A percentile compares a stretch with the other conserved stretches of the same genome.
Evolutionary conservation across 30 jellyfish, hydroid and myxozoan species (phyloP).

Genomic region (Rhopilema esculentum): DNA sequence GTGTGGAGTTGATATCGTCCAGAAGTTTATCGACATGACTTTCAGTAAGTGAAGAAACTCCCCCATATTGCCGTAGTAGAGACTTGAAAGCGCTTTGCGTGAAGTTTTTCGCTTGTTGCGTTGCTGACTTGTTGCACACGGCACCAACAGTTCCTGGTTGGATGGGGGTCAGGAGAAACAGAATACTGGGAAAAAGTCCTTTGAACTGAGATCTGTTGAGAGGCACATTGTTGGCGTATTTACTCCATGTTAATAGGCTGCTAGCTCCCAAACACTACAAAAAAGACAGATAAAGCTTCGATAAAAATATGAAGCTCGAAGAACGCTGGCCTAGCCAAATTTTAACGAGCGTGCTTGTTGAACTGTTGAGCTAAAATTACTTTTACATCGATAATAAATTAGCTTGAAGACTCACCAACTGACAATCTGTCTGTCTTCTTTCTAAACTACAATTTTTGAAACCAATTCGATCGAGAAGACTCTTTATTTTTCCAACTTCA

Average conservation of each 20-base stretch:
- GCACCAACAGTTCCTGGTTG: constrained; percentile 71
- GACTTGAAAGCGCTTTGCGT: constrained; percentile 51
- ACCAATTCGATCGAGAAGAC: constrained; percentile 28
- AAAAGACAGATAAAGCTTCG: neutral
- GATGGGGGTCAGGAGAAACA: constrained; percentile 66
- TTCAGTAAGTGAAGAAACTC: constrained; percentile 32
- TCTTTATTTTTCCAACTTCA: constrained; percentile 5
- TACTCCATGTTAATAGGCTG: constrained; percentile 51
- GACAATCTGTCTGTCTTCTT: constrained; percentile 8
- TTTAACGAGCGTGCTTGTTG: too few relatives aligned
- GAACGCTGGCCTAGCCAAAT: too few relatives aligned
- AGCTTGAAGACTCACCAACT: constrained; percentile 29
- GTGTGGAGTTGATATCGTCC: constrained; percentile 62
- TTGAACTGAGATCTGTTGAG: constrained; percentile 42
- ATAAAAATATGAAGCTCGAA: neutral
- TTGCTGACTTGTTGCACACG: constrained; percentile 79
- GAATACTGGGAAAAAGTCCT: constrained; percentile 43
- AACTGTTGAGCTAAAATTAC: neutral
- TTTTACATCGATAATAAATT: neutral
- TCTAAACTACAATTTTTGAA: constrained; percentile 46
- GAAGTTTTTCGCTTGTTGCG: constrained; percentile 31
- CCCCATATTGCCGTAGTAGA: constrained; percentile 55
- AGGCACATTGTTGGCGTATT: neutral
- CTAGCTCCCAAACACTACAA: constrained; percentile 51
- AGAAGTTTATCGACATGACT: constrained; percentile 45